phyloP scores from a whole-genome alignment of 2,113 vertebrate genomes.

The Laticauda colubrina region DNA sequence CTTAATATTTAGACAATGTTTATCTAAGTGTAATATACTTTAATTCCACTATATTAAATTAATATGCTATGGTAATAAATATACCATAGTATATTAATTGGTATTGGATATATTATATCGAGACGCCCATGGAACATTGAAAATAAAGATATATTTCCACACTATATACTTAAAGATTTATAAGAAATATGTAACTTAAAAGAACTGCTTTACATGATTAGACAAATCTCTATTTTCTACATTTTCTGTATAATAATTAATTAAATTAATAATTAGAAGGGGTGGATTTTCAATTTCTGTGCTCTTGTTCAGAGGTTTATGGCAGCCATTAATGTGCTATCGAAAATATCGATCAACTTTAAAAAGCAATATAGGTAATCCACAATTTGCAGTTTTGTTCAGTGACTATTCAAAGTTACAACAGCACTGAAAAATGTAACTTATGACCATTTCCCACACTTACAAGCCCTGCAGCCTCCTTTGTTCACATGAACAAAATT shows the following conservation, averaged over 20 bases:
- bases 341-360: neutral
- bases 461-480: neutral
- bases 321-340: neutral
- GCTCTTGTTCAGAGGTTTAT: too few species aligned
- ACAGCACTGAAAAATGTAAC: neutral
- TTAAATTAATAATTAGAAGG: neutral
- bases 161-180: neutral
- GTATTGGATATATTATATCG: neutral
- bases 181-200: neutral
- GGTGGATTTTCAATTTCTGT: neutral
- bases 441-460: neutral
- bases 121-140: neutral
- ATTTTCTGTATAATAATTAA: neutral
- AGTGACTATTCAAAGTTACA: neutral
- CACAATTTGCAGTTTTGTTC: neutral
- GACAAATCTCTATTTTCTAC: neutral
- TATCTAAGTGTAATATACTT: constrained; percentile 10
- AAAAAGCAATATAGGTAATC: neutral
- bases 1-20: neutral
- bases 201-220: neutral
- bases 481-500: neutral
- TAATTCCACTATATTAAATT: neutral
- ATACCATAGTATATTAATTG: too few species aligned
- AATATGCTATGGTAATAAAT: neutral
- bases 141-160: neutral